Evolutionary conservation across 2,888 invertebrate genomes (phyloP).

Genomic region (Coremacera marginata): DNA sequence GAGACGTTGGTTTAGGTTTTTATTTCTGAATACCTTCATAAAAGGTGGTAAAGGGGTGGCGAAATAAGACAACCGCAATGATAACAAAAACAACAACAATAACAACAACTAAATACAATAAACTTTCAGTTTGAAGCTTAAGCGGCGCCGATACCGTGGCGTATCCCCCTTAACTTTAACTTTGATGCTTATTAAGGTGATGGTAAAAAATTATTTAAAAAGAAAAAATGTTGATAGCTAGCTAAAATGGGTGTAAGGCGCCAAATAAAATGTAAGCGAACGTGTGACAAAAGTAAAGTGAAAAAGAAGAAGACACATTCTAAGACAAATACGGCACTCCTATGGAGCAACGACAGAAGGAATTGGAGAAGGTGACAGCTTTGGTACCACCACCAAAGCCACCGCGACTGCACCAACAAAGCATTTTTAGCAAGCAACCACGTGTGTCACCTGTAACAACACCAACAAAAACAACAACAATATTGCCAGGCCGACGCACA

Average conservation of each 20-base stretch:
- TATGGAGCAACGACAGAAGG: not conserved
- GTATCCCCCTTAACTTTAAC: not conserved
- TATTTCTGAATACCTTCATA: not conserved
- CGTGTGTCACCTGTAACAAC: conserved; percentile 29
- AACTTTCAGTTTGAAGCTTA: not conserved
- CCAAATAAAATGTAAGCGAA: not conserved
- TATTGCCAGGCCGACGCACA: conserved; percentile 34
- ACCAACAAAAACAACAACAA: conserved; percentile 30
- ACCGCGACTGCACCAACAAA: conserved; percentile 26
- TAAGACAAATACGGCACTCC: not conserved
- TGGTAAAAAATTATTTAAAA: conserved; percentile 35
- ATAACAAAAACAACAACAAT: conserved; percentile 38
- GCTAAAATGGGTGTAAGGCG: conserved; percentile 20
- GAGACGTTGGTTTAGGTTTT: no score
- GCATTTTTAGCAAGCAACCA: not conserved
- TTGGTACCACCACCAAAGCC: conserved; percentile 38
- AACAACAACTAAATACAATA: not conserved
- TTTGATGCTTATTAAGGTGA: not conserved
- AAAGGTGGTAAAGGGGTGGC: conserved; percentile 9
- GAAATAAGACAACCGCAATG: conserved; percentile 4
- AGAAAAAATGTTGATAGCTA: conserved; percentile 9
- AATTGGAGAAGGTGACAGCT: not conserved
- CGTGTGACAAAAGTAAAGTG: not conserved
- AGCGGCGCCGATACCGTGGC: not conserved
- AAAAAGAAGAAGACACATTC: conserved; percentile 52